Conservation (phyloP, 2,113 vertebrate genomes). For the Pluvianellus socialis region DNA sequence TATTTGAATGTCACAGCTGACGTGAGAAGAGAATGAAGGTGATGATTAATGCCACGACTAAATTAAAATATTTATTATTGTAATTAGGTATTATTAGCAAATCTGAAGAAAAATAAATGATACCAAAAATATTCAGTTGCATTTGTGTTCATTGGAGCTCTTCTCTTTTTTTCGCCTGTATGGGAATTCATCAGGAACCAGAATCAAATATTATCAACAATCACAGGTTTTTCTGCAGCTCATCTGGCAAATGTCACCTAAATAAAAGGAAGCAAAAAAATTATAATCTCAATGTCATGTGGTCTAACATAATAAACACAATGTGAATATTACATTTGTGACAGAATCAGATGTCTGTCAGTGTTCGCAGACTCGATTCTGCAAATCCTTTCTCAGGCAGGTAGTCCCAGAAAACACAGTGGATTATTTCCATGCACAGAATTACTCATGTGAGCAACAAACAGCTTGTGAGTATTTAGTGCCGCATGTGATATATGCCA, state of each 20-base stretch:
- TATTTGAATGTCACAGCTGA: slow-evolving; percentile 58
- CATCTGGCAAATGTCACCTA: not conserved
- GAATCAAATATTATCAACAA: not conserved
- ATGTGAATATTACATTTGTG: not conserved
- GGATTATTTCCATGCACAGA: not conserved
- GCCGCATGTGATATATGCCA: not conserved
- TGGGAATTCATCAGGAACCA: not conserved
- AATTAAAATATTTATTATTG: slow-evolving; percentile 65
- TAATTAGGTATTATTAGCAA: slow-evolving; percentile 40
- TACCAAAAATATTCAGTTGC: not conserved
- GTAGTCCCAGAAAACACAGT: not conserved
- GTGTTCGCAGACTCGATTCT: not conserved
- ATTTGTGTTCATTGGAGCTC: not conserved
- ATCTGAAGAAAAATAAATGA: slow-evolving; percentile 24
- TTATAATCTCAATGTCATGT: not conserved
- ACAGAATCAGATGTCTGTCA: not conserved
- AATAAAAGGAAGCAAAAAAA: slow-evolving; percentile 16
- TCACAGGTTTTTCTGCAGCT: not conserved
- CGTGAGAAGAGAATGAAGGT: slow-evolving; percentile 38
- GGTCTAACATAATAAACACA: not conserved
- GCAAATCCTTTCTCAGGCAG: not conserved
- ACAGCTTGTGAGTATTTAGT: not conserved
- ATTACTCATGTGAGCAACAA: not conserved
- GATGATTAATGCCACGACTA: slow-evolving; percentile 56
- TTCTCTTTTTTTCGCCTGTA: not conserved